Evolutionary conservation across 2,888 invertebrate genomes (phyloP), one percentile per base, ranked within the genome.

Genomic region (Bugulina stolonifera): DNA sequence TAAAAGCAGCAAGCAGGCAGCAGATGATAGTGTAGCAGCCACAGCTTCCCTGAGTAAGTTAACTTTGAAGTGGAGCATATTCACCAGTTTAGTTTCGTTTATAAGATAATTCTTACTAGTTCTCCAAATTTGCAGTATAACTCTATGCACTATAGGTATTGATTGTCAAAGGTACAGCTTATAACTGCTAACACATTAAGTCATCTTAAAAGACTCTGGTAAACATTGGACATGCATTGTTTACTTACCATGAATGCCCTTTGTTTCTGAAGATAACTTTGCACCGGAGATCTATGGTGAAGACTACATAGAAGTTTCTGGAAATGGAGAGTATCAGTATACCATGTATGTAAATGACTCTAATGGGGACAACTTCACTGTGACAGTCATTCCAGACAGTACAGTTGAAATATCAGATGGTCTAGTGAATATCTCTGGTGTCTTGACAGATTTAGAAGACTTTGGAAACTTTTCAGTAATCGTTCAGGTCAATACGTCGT

Each of bases 361-460:
- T 14, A 64, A 64, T 34, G 64, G 64, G 2, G 64, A 64, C 32
- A 14, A 27, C 5, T 64, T 64, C n/a, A 64, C 64, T 27, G 27
- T 64, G 2, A 14, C 22, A 14, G 27, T 27, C 25, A 64, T 29
- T 64, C 29, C 32, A 3, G 32, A 64, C 18, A 32, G 29, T n/a
- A 32, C 32, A 14, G 32, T 64, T 10, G 2, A 5, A 32, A 32
- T 64, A 14, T 27, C 25, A 5, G 64, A 27, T 10, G 32, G 10
- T 34, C 29, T 29, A 64, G 64, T 64, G 2, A 64, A 64, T n/a
- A 32, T 64, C 27, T 25, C 64, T 29, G 64, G 64, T 25, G 27
- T 27, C 10, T 2, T 64, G 2, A 32, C 2, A 10, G 27, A 64
- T 27, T 10, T 32, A n/a, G 27, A 22, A 2, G 32, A 32, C 64